Conservation (phyloP, 1,140 invertebrate genomes). For the Myzus persicae region DNA sequence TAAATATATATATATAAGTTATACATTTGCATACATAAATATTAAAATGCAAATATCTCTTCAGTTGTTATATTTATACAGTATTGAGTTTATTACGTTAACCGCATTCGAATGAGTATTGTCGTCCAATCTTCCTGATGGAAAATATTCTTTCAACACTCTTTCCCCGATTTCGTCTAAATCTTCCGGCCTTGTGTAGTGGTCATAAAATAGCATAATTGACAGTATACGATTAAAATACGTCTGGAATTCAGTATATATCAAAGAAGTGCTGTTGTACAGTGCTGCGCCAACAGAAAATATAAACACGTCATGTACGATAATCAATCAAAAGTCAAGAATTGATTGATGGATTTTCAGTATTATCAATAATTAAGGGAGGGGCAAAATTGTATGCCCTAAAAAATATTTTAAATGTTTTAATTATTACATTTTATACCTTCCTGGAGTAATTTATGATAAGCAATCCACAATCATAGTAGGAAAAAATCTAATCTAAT, state of each 20-base stretch:
- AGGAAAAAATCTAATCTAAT: background rate
- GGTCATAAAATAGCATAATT: background rate
- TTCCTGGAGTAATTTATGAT: background rate
- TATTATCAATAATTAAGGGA: background rate
- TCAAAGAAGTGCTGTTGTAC: conserved; percentile 7
- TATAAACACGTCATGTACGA: background rate
- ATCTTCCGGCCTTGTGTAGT: background rate
- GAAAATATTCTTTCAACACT: conserved; percentile 11
- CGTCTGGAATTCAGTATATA: background rate
- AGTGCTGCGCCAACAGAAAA: background rate
- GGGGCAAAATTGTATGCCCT: background rate
- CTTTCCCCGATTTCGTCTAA: background rate
- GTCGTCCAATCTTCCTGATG: background rate
- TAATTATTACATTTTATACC: too few species aligned
- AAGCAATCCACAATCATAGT: background rate
- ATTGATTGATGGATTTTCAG: too few species aligned
- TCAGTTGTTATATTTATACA: background rate
- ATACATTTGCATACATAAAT: too few species aligned
- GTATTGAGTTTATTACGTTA: background rate
- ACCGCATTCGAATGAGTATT: background rate
- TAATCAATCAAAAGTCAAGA: background rate
- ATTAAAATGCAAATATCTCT: background rate
- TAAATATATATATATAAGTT: background rate
- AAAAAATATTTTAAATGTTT: too few species aligned
- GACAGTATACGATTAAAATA: conserved; percentile 4